Percentiles rank a stretch among this genome's conserved stretches.
phyloP scores from a whole-genome alignment of 2,797 vertebrate species.

The Esox lucius region DNA sequence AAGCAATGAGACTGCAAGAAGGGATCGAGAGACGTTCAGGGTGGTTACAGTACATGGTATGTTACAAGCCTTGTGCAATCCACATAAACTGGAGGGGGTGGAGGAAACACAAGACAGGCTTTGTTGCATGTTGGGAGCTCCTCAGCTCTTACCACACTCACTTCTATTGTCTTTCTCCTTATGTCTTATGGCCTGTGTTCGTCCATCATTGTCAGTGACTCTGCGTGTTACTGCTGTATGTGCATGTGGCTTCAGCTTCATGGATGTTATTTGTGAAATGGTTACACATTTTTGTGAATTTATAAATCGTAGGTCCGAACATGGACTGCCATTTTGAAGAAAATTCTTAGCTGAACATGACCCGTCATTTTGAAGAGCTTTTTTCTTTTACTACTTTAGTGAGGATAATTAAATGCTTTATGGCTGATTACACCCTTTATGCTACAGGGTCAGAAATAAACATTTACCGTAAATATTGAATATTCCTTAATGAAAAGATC shows the following conservation, averaged over 20 bases:
- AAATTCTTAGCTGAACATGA: too few species aligned
- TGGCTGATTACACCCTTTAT: too few species aligned
- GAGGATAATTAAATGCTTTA: too few species aligned
- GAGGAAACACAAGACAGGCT: constrained; percentile 55
- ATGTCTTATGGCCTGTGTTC: neutral
- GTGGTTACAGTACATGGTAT: neutral
- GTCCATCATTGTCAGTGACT: neutral
- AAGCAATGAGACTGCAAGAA: constrained; percentile 10
- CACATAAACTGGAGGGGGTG: constrained; percentile 38
- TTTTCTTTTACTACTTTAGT: too few species aligned
- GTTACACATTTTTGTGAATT: too few species aligned
- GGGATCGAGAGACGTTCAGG: constrained; percentile 18
- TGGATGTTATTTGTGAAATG: too few species aligned
- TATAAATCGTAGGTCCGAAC: too few species aligned
- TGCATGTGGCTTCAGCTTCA: constrained; percentile 54
- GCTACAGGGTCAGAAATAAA: too few species aligned
- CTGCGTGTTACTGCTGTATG: neutral
- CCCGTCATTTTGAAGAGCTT: too few species aligned
- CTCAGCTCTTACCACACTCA: constrained; percentile 3
- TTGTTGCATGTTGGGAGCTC: constrained; percentile 48
- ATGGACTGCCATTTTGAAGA: too few species aligned
- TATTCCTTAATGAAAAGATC: too few species aligned
- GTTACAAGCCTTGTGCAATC: constrained; percentile 44
- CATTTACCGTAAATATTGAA: too few species aligned
- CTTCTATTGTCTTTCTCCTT: constrained; percentile 1